Conservation (phyloP, 1,140 invertebrate species). For the Penaeus indicus region DNA sequence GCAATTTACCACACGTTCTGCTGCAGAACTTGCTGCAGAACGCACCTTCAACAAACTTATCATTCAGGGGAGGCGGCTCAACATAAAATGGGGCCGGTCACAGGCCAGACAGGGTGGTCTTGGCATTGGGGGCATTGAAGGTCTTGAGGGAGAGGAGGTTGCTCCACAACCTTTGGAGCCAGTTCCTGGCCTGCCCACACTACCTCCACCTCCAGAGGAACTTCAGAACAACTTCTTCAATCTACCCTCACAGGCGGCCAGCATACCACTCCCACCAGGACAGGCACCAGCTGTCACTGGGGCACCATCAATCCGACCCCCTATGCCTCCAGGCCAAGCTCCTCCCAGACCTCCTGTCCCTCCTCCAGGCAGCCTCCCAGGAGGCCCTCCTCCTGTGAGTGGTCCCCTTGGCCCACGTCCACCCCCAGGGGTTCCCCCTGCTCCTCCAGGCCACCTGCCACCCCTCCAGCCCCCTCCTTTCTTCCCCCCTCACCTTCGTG, state of each 20-base stretch:
- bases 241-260: slow-evolving; percentile 72
- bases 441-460: slow-evolving; percentile 72
- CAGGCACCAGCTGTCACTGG: slow-evolving; percentile 51
- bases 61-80: slow-evolving; percentile 86
- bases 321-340: slow-evolving; percentile 60
- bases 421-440: slow-evolving; percentile 71
- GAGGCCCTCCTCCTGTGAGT: slow-evolving; percentile 74
- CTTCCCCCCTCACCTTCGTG: slow-evolving; percentile 72
- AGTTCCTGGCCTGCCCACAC: slow-evolving; percentile 84
- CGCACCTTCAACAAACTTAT: slow-evolving; percentile 97
- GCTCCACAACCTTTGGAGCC: slow-evolving; percentile 78
- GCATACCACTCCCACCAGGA: slow-evolving; percentile 67
- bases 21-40: slow-evolving; percentile 94
- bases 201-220: slow-evolving; percentile 84
- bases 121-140: slow-evolving; percentile 67
- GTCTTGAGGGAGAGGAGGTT: slow-evolving; percentile 68
- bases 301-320: slow-evolving; percentile 50
- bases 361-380: slow-evolving; percentile 71
- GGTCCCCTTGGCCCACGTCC: slow-evolving; percentile 72
- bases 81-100: slow-evolving; percentile 97
- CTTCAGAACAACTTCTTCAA: slow-evolving; percentile 88
- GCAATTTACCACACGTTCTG: slow-evolving; percentile 90
- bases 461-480: slow-evolving; percentile 69
- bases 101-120: slow-evolving; percentile 77
- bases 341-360: slow-evolving; percentile 69